A percentile compares a stretch with the other conserved stretches of the same genome.
Conservation (phyloP, 1,140 invertebrate species). For the Trichonephila clavipes region DNA sequence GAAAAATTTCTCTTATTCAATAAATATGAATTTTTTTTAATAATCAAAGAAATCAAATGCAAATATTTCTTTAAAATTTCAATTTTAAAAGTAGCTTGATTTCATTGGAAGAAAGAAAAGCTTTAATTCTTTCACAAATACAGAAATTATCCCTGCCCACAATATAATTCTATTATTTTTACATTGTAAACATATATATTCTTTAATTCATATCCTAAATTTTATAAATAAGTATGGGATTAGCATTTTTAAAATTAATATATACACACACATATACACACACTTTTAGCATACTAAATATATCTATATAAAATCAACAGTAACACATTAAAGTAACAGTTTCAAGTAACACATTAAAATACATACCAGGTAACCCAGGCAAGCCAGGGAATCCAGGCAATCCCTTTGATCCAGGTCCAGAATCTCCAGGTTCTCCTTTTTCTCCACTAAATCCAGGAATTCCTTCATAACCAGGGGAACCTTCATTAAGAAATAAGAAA, state of each 20-base stretch:
- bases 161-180: too few species aligned
- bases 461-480: constrained; percentile 81
- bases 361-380: constrained; percentile 78
- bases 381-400: constrained; percentile 81
- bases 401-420: constrained; percentile 78
- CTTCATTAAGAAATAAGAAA: background rate
- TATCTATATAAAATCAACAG: background rate
- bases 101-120: too few species aligned
- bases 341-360: background rate
- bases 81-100: too few species aligned
- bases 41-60: too few species aligned
- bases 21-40: too few species aligned
- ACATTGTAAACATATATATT: too few species aligned
- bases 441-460: constrained; percentile 83
- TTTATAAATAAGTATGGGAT: too few species aligned
- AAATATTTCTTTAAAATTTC: too few species aligned
- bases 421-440: constrained; percentile 76
- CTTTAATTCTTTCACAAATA: too few species aligned
- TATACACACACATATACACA: background rate
- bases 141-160: too few species aligned
- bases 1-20: too few species aligned
- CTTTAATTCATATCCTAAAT: too few species aligned
- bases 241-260: background rate
- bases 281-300: background rate
- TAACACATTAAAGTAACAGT: background rate